Evolutionary conservation across 2,888 invertebrate genomes (phyloP), one percentile per base, ranked within the genome.

Genomic region (Eustalomyia histrio): DNA sequence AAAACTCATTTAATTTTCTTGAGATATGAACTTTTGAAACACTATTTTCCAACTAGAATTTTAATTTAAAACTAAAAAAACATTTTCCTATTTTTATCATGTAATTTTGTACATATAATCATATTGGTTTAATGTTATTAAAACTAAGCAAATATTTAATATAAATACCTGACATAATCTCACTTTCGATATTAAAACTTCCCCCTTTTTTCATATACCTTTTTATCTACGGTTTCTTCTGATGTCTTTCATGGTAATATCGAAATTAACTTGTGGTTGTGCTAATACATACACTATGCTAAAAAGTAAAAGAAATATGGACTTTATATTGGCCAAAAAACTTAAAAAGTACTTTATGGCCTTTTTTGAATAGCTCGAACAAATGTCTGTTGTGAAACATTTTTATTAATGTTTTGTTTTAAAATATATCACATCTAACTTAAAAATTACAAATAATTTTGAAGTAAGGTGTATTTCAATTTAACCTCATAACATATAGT

Each of bases 141-240:
- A 65, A 71, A 1, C n/a, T 16, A 64, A 39, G 52, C 60, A 71
- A 60, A 71, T 60, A 71, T 71, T 71, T 71, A 53, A 58, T 29
- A 65, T n/a, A 29, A 76, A 76, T 71, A 71, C 71, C 76, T 65
- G 65, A 76, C 58, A 58, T 58, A 76, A 65, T 64, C 39, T 71
- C 58, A 71, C 65, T 43, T 65, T 24, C 53, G 53, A 76, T 71
- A 76, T 60, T 60, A 71, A 24, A 76, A 71, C 39, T 14, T 17
- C 24, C 50, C 69, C 61, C 33, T 35, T 63, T 6, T 69, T 52
- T 35, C 33, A 17, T 16, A 58, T 17, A 16, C 9, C 33, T n/a
- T 33, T 60, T 17, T 24, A 14, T 21, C 39, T 5, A 39, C 33
- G 47, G 6, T 24, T 16, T 43, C 21, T 60, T 68, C 33, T 14